Conservation (phyloP, 2,888 invertebrate genomes). For the Hirudinaria manillensis region DNA sequence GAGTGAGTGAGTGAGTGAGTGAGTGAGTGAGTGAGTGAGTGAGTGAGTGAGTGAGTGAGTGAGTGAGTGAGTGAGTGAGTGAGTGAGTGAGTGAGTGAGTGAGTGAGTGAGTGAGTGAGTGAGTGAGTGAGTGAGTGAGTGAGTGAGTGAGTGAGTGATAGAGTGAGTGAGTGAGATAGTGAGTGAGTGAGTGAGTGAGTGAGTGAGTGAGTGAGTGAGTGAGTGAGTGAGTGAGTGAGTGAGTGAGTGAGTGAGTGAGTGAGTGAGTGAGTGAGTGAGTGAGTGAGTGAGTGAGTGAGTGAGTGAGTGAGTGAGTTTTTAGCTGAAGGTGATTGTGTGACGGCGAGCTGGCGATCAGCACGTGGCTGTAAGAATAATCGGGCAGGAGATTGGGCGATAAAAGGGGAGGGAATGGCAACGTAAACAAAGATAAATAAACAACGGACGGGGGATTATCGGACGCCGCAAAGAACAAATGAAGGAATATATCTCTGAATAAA, state of each 20-base stretch:
- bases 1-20: constrained; percentile 29
- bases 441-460: too few species aligned
- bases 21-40: constrained; percentile 27
- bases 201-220: constrained; percentile 16
- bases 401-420: too few species aligned
- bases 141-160: constrained; percentile 33
- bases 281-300: constrained; percentile 16
- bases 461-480: too few species aligned
- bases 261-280: constrained; percentile 16
- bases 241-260: constrained; percentile 16
- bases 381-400: too few species aligned
- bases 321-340: constrained; percentile 11
- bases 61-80: constrained; percentile 23
- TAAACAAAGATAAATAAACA: too few species aligned
- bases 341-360: background rate
- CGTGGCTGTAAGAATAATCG: too few species aligned
- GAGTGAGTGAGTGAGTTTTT: constrained; percentile 8
- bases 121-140: constrained; percentile 35
- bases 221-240: constrained; percentile 16
- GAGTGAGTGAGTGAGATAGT: constrained; percentile 35
- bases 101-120: constrained; percentile 35
- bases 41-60: constrained; percentile 28
- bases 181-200: constrained; percentile 28
- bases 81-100: constrained; percentile 32
- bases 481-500: too few species aligned